phyloP scores from a whole-genome alignment of 1,140 invertebrate species.

The Hyphantria cunea region DNA sequence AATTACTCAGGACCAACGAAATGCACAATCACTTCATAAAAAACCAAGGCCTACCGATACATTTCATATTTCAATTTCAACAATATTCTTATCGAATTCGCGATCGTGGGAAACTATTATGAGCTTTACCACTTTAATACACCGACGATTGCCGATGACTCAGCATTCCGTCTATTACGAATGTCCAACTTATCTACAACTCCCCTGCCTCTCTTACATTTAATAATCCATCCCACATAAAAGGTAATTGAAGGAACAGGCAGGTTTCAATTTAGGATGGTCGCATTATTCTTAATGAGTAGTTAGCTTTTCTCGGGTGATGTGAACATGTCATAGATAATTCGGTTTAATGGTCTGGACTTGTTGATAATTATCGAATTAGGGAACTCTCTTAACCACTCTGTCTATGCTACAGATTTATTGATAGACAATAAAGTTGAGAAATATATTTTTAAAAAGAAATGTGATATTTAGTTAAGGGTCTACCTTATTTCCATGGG shows the following conservation, averaged over 20 bases:
- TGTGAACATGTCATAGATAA: slow-evolving; percentile 76
- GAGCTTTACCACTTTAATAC: slow-evolving; percentile 55
- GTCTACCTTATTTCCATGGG: too few species aligned
- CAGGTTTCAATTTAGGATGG: slow-evolving; percentile 39
- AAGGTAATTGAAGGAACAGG: neutral
- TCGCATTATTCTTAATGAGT: slow-evolving; percentile 62
- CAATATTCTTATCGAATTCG: slow-evolving; percentile 64
- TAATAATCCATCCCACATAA: neutral
- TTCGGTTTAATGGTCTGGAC: slow-evolving; percentile 70
- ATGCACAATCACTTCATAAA: neutral
- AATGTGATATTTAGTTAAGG: too few species aligned
- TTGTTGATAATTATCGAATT: slow-evolving; percentile 70
- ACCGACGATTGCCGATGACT: slow-evolving; percentile 52
- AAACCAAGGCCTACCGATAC: neutral
- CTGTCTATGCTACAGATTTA: slow-evolving; percentile 19
- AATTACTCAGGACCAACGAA: too few species aligned
- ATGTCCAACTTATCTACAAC: slow-evolving; percentile 39
- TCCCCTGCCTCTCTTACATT: slow-evolving; percentile 28
- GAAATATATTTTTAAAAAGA: too few species aligned
- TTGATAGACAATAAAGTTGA: neutral
- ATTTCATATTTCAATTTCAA: slow-evolving; percentile 6
- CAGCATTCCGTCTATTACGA: slow-evolving; percentile 62
- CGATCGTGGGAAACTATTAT: slow-evolving; percentile 70
- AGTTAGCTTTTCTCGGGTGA: slow-evolving; percentile 69
- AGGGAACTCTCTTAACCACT: slow-evolving; percentile 43